Evolutionary conservation across 2,797 vertebrate genomes (phyloP).

Genomic region (Gila robusta): DNA sequence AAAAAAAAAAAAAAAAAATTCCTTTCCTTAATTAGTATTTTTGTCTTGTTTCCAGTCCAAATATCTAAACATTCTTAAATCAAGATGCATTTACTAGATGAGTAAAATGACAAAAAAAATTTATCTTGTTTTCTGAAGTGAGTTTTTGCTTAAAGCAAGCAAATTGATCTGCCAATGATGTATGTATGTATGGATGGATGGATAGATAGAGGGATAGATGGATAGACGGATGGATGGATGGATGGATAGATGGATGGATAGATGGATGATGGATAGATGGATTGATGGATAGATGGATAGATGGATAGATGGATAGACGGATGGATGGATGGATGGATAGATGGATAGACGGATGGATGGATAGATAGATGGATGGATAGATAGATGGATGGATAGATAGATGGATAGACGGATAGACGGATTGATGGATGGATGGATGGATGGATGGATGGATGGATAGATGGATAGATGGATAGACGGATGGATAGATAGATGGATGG

Average conservation of each 20-base stretch:
- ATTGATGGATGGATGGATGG: fast-evolving
- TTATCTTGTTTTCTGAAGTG: too few relatives aligned
- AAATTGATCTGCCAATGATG: too few relatives aligned
- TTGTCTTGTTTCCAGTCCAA: too few relatives aligned
- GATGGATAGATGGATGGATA: fast-evolving
- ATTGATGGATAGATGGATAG: fast-evolving
- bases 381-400: not conserved
- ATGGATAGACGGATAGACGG: fast-evolving
- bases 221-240: fast-evolving
- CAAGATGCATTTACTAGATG: too few relatives aligned
- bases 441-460: fast-evolving
- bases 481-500: not conserved
- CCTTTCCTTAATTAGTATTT: too few relatives aligned
- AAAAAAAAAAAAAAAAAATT: too few relatives aligned
- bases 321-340: fast-evolving
- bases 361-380: fast-evolving
- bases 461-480: not conserved
- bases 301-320: fast-evolving
- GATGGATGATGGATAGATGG: fast-evolving
- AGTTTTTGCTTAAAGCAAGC: too few relatives aligned
- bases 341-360: fast-evolving
- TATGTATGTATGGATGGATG: not conserved
- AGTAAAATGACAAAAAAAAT: too few relatives aligned
- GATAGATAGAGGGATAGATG: fast-evolving
- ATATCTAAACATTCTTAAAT: too few relatives aligned